Conservation (phyloP, 2,888 invertebrate species). For the Thymelicus acteon region DNA sequence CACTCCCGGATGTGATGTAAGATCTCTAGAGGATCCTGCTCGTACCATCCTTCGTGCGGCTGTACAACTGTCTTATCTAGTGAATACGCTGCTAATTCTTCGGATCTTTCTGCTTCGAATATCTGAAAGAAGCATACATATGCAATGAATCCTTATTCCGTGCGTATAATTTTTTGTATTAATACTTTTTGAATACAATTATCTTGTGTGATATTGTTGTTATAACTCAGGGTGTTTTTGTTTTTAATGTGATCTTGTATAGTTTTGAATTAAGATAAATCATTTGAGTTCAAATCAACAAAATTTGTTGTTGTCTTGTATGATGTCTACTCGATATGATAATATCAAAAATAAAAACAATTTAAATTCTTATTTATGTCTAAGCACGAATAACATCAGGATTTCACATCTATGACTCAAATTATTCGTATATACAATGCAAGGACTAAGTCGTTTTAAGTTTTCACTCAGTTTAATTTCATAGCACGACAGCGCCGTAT, state of each 20-base stretch:
- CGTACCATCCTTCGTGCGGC: slow-evolving; percentile 97
- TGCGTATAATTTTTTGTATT: too few species aligned
- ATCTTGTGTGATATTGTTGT: too few species aligned
- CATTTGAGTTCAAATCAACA: too few species aligned
- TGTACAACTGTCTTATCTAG: slow-evolving; percentile 91
- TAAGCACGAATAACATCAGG: not conserved
- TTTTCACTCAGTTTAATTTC: not conserved
- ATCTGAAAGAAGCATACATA: slow-evolving; percentile 77
- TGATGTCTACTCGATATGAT: too few species aligned
- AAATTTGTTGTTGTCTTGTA: too few species aligned
- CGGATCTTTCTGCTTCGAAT: slow-evolving; percentile 90
- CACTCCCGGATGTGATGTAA: slow-evolving; percentile 91
- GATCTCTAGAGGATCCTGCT: slow-evolving; percentile 95
- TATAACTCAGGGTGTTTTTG: too few species aligned
- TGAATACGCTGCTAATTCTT: slow-evolving; percentile 92
- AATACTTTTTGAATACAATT: too few species aligned
- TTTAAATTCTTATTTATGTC: too few species aligned
- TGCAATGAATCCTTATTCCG: not conserved
- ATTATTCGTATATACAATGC: slow-evolving; percentile 27
- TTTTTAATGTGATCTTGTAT: too few species aligned
- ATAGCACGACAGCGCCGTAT: not conserved
- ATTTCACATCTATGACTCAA: slow-evolving; percentile 6
- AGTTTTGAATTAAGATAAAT: too few species aligned
- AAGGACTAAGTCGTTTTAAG: slow-evolving; percentile 20
- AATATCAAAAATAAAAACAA: too few species aligned